Percentiles rank a stretch among this genome's conserved stretches.
These are phyloP conservation scores for Xenus cinereus DNA, from an alignment of 2,113 vertebrate genomes.

Conservation along the genomic window DNA sequence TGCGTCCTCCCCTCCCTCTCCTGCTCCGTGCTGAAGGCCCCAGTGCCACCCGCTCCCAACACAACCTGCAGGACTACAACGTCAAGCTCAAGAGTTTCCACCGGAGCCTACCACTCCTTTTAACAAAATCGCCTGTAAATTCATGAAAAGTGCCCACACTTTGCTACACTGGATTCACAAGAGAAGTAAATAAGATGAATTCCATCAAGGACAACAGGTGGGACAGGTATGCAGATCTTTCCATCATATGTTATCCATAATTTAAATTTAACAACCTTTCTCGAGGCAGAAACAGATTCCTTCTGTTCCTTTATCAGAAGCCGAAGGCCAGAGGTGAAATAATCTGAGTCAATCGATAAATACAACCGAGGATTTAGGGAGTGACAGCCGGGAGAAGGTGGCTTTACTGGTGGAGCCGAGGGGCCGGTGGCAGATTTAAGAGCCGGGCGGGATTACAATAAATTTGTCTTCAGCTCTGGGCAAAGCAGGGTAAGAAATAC, in stretches of 20 bases:
- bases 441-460: background rate
- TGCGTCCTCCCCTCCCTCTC: background rate
- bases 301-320: background rate
- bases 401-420: background rate
- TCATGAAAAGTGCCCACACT: background rate
- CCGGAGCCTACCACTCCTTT: background rate
- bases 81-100: background rate
- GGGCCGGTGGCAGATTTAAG: slow-evolving; percentile 14
- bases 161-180: background rate
- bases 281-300: background rate
- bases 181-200: background rate
- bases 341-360: background rate
- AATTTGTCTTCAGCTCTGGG: background rate
- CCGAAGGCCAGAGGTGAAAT: background rate
- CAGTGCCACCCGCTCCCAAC: background rate
- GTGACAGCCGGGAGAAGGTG: background rate
- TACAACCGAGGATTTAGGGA: background rate
- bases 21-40: background rate
- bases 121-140: background rate
- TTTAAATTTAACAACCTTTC: background rate
- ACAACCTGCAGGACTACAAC: background rate
- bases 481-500: slow-evolving; percentile 25
- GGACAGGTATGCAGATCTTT: background rate
- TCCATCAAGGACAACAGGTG: background rate
- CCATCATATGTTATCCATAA: background rate